Evolutionary conservation across 2,888 invertebrate genomes (phyloP).

Genomic region (Macaria liturata): DNA sequence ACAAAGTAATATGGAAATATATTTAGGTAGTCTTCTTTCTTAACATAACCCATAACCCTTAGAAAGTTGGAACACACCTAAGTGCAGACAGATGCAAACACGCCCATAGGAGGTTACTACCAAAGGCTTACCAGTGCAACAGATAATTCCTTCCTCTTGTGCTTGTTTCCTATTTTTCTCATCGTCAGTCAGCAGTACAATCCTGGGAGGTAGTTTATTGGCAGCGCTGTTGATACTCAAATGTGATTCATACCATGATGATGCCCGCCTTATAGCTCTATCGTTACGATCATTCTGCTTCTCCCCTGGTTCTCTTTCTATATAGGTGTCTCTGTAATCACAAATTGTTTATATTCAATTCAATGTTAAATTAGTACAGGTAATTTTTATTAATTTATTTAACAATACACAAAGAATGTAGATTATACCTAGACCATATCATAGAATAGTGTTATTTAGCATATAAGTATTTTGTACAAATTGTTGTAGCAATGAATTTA

Average conservation of each 20-base stretch:
- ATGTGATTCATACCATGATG: constrained; percentile 93
- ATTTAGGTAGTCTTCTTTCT: no score
- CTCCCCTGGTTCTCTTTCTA: constrained; percentile 92
- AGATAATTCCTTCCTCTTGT: constrained; percentile 85
- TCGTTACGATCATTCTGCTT: constrained; percentile 95
- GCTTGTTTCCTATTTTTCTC: constrained; percentile 89
- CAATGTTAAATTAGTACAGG: no score
- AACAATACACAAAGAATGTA: no score
- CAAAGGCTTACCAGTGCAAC: constrained; percentile 85
- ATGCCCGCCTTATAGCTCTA: constrained; percentile 92
- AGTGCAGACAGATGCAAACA: no score
- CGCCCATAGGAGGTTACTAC: no score
- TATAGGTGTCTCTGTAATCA: constrained; percentile 90
- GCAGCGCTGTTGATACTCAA: constrained; percentile 65
- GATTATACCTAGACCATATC: no score
- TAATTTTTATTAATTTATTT: not conserved
- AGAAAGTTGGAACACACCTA: no score
- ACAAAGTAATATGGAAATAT: no score
- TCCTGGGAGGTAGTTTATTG: constrained; percentile 71
- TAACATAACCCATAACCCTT: no score
- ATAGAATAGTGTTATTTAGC: no score
- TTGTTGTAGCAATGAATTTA: no score
- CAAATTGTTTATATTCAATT: constrained; percentile 19
- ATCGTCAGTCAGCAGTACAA: constrained; percentile 94
- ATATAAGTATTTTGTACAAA: no score